These are phyloP conservation scores for Enoplosus armatus DNA, from an alignment of 2,797 vertebrate species.

Conservation along the genomic window DNA sequence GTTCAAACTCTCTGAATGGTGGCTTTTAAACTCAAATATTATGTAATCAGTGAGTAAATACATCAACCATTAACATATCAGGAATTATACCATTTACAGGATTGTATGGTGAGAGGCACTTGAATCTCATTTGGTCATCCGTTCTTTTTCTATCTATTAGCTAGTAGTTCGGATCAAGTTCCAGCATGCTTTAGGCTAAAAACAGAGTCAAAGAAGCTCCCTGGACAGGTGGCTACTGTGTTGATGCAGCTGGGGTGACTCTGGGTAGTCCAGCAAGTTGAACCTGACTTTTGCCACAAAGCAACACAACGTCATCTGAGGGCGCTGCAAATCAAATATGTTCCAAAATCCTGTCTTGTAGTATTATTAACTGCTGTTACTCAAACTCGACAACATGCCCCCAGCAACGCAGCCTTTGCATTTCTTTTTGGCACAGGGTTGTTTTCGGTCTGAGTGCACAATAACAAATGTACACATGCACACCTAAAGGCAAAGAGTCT, in stretches of 20 bases:
- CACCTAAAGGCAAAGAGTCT: background rate
- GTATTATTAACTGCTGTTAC: background rate
- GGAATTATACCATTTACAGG: background rate
- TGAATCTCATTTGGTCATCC: background rate
- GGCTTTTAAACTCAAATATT: background rate
- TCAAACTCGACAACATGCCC: background rate
- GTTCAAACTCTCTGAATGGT: background rate
- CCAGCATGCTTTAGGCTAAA: background rate
- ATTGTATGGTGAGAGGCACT: background rate
- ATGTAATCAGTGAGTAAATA: background rate
- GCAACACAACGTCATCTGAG: background rate
- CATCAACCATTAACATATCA: background rate
- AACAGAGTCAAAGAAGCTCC: background rate
- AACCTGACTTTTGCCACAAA: background rate
- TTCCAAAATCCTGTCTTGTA: background rate
- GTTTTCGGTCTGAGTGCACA: background rate
- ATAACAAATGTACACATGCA: background rate
- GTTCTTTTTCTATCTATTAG: background rate
- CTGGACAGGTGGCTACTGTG: background rate
- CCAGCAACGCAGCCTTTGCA: background rate
- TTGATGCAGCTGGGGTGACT: constrained; percentile 23
- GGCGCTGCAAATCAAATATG: background rate
- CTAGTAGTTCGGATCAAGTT: background rate
- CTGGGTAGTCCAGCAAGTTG: too few species aligned
- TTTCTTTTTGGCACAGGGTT: too few species aligned